Evolutionary conservation across 2,888 invertebrate genomes (phyloP).

Genomic region (Eristalinus sepulchralis): DNA sequence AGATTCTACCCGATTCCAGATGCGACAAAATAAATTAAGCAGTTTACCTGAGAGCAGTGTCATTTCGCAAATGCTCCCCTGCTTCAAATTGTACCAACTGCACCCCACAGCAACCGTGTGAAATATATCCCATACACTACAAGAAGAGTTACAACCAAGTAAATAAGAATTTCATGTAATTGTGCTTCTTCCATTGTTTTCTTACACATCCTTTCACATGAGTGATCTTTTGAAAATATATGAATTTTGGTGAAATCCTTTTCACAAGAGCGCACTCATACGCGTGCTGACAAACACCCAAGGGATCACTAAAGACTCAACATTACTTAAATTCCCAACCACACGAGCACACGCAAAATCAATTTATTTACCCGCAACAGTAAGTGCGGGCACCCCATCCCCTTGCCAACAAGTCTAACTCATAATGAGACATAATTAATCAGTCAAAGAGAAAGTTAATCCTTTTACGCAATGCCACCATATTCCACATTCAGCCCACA

Average conservation of each 20-base stretch:
- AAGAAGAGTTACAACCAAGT: neutral
- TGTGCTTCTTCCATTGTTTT: neutral
- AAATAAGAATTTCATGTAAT: neutral
- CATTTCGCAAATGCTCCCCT: too few species aligned
- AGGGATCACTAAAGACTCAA: conserved; percentile 44
- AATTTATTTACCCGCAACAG: conserved; percentile 64
- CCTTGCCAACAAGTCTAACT: conserved; percentile 26
- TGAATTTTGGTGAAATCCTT: neutral
- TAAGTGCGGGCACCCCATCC: conserved; percentile 22
- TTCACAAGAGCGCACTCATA: neutral
- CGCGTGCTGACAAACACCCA: conserved; percentile 39
- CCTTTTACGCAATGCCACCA: conserved; percentile 69
- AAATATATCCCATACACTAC: neutral
- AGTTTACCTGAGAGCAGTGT: too few species aligned
- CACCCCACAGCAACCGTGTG: too few species aligned
- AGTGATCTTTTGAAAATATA: neutral
- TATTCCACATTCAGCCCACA: conserved; percentile 59
- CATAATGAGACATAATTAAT: conserved; percentile 69
- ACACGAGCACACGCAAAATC: conserved; percentile 39
- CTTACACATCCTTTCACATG: neutral
- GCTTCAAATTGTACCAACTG: too few species aligned
- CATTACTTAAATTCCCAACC: conserved; percentile 41
- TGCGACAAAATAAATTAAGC: too few species aligned
- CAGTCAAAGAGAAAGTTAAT: conserved; percentile 71
- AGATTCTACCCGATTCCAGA: too few species aligned